Evolutionary conservation across 2,113 vertebrate genomes (phyloP), one percentile per base, ranked within the genome.

Genomic region (Philantomba maxwellii): DNA sequence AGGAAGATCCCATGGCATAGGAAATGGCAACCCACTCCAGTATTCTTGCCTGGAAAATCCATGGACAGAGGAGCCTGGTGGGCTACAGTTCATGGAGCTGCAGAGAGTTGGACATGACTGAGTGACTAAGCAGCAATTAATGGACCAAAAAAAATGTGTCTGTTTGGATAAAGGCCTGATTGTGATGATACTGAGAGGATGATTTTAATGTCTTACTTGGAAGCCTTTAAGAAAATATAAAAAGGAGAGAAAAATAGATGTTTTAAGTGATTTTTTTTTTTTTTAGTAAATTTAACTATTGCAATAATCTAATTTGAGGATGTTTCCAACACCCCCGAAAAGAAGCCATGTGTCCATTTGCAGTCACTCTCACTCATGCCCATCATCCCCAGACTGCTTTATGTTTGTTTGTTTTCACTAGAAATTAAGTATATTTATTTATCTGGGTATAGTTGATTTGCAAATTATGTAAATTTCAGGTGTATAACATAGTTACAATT

Each of bases 271-370:
- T 73, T 75, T 43, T 75, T 75, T 66, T 33, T 62, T 64, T 60
- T 87, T 93, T 75, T 49, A 75, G 60, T 43, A 36, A 53, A n/a
- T 21, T 5, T 60, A 70, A 17, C 12, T 4, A 2, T 36, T 19
- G 3, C 0, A 1, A 15, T 11, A 5, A 36, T 60, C 92, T 62
- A 36, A 47, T 39, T 55, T 15, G 43, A 55, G 33, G 73, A 36
- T 25, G 1, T 87, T 73, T 87, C n/a, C 1, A 4, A 1, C 25
- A 33, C 36, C 43, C 30, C 19, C 19, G 0, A 1, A 25, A 47
- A 93, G 13, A 58, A 88, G 28, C 7, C 26, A 1, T 43, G 39
- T 55, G 49, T 3, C 14, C 49, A 4, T 58, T 49, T 33, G 5
- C 15, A n/a, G 1, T 23, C 11, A 3, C 28, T 51, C 26, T 13